Percentiles rank a stretch among this genome's conserved stretches.
These are phyloP conservation scores for Parazoanthus swiftii DNA, from an alignment of 92 coral and sea anemone species.

Conservation along the genomic window DNA sequence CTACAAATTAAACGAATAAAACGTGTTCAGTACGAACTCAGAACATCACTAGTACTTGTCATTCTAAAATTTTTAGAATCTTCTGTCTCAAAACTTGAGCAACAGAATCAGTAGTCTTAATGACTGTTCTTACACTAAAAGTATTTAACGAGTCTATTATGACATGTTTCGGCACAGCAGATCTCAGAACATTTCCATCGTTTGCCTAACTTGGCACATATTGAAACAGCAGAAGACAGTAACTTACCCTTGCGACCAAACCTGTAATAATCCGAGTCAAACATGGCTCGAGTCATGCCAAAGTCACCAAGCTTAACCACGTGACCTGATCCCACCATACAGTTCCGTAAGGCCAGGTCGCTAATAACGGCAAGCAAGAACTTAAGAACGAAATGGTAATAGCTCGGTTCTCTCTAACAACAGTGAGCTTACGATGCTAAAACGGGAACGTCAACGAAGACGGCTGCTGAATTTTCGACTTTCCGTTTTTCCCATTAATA, in stretches of 20 bases:
- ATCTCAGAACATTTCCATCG: background rate
- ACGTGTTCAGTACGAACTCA: too few species aligned
- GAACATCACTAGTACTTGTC: too few species aligned
- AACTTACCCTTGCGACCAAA: conserved; percentile 81
- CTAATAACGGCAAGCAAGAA: conserved; percentile 33
- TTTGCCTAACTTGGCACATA: background rate
- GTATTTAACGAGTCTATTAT: too few species aligned
- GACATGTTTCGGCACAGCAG: background rate
- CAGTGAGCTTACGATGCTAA: too few species aligned
- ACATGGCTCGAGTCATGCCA: conserved; percentile 91
- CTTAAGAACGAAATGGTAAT: background rate
- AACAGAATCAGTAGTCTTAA: too few species aligned
- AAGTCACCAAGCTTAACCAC: conserved; percentile 87
- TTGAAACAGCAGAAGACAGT: background rate
- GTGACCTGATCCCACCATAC: conserved; percentile 88
- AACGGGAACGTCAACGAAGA: too few species aligned
- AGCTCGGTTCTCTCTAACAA: background rate
- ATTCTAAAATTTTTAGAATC: too few species aligned
- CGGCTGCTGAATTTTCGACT: too few species aligned
- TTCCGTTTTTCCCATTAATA: too few species aligned
- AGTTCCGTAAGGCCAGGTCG: conserved; percentile 84
- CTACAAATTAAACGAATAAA: background rate
- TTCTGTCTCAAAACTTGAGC: too few species aligned
- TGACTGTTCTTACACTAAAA: too few species aligned
- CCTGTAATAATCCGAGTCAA: conserved; percentile 90